These are phyloP conservation scores for Agrochola lota DNA, from an alignment of 2,888 invertebrate species.

Conservation along the genomic window DNA sequence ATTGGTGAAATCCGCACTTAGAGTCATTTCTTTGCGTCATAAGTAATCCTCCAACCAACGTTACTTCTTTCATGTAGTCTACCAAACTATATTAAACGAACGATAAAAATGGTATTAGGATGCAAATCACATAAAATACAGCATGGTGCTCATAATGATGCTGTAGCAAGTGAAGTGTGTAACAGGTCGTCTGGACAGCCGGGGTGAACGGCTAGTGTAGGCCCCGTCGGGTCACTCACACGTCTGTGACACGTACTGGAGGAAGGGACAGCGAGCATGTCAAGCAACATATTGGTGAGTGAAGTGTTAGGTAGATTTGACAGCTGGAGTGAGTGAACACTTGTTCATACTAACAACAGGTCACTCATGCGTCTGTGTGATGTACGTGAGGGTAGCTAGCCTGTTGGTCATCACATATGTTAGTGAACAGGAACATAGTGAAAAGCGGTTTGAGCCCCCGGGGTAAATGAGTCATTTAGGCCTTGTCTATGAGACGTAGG, in stretches of 20 bases:
- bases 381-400: neutral
- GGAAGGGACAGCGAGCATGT: constrained; percentile 26
- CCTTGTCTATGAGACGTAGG: too few relatives aligned
- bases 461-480: too few relatives aligned
- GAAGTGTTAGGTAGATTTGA: neutral
- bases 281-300: neutral
- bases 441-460: too few relatives aligned
- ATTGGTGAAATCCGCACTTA: too few relatives aligned
- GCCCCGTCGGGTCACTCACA: constrained; percentile 83
- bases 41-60: neutral
- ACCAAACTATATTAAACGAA: constrained; percentile 19
- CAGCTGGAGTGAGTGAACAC: neutral
- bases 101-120: constrained; percentile 51
- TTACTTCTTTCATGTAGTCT: neutral
- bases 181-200: constrained; percentile 85
- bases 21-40: neutral
- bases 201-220: constrained; percentile 86
- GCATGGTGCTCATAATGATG: constrained; percentile 59
- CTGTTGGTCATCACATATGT: too few relatives aligned
- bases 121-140: constrained; percentile 59
- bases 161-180: constrained; percentile 82
- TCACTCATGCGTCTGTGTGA: neutral
- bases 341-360: too few relatives aligned
- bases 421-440: too few relatives aligned
- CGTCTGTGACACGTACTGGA: constrained; percentile 69